A percentile compares a stretch with the other conserved stretches of the same genome.
Evolutionary conservation across 2,797 vertebrate genomes (phyloP).

Genomic region (Arnoldichthys spilopterus): DNA sequence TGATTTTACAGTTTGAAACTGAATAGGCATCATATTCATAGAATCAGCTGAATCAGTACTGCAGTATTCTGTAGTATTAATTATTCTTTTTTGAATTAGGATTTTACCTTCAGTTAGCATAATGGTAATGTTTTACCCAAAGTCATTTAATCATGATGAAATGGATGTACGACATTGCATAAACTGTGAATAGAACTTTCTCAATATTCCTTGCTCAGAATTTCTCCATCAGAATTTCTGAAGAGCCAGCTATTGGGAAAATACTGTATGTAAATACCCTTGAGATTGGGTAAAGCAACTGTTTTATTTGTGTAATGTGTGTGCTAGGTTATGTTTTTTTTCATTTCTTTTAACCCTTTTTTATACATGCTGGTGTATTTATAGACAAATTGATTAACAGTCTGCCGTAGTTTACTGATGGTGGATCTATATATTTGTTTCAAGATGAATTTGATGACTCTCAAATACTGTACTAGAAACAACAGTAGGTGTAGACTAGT

Average conservation of each 20-base stretch:
- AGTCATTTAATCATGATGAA: conserved; percentile 8
- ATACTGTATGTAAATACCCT: conserved; percentile 41
- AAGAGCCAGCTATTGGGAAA: conserved; percentile 21
- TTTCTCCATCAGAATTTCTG: conserved; percentile 31
- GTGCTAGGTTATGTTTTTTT: conserved; percentile 10
- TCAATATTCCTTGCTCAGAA: not conserved
- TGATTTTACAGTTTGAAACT: not conserved
- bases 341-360: conserved; percentile 4
- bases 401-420: conserved; percentile 17
- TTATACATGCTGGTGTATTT: conserved; percentile 19
- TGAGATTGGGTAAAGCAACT: conserved; percentile 29
- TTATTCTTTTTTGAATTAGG: conserved; percentile 2
- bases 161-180: conserved; percentile 31
- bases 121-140: conserved; percentile 4
- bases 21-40: conserved; percentile 5
- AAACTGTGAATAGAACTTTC: conserved; percentile 40
- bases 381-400: conserved; percentile 13
- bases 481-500: conserved; percentile 52
- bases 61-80: conserved; percentile 36
- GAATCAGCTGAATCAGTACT: conserved; percentile 23
- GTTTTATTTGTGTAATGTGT: conserved; percentile 37
- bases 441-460: conserved; percentile 46
- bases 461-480: conserved; percentile 49
- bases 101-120: conserved; percentile 17
- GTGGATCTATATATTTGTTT: conserved; percentile 40